Conservation (phyloP, 1,140 invertebrate species). For the Aphidius ervi region DNA sequence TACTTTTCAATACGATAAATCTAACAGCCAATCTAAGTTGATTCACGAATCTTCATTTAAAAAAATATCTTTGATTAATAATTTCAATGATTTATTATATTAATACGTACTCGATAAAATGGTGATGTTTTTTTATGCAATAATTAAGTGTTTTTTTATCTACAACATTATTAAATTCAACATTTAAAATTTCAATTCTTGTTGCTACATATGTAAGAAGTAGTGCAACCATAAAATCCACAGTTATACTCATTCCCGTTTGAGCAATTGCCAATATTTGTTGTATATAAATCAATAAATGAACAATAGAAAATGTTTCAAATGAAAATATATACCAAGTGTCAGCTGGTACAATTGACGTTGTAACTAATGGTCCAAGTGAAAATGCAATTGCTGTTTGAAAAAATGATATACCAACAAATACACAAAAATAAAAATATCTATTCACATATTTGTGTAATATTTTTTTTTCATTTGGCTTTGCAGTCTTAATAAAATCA, state of each 20-base stretch:
- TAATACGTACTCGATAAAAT: slow-evolving; percentile 28
- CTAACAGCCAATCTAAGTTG: slow-evolving; percentile 20
- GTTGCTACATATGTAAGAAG: slow-evolving; percentile 32
- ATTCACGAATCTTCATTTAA: slow-evolving; percentile 28
- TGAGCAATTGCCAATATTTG: slow-evolving; percentile 31
- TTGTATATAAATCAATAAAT: slow-evolving; percentile 25
- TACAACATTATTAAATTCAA: slow-evolving; percentile 14
- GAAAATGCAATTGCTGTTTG: slow-evolving; percentile 13
- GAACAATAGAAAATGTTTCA: slow-evolving; percentile 21
- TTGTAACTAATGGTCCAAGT: slow-evolving; percentile 6
- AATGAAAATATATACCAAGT: slow-evolving; percentile 34
- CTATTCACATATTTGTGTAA: slow-evolving; percentile 14
- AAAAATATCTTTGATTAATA: not conserved
- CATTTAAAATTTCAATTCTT: slow-evolving; percentile 32
- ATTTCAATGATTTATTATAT: not conserved
- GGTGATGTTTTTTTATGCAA: slow-evolving; percentile 28
- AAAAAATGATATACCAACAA: slow-evolving; percentile 11
- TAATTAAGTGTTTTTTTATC: slow-evolving; percentile 14
- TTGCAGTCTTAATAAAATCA: not conserved
- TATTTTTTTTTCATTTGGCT: slow-evolving; percentile 3
- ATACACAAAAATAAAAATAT: slow-evolving; percentile 12
- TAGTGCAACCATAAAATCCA: slow-evolving; percentile 33
- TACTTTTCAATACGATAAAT: slow-evolving; percentile 23
- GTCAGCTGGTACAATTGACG: slow-evolving; percentile 21
- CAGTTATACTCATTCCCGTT: slow-evolving; percentile 25